A percentile compares a stretch with the other conserved stretches of the same genome.
phyloP scores from a whole-genome alignment of 2,888 invertebrate genomes.

The Melieria omissa region DNA sequence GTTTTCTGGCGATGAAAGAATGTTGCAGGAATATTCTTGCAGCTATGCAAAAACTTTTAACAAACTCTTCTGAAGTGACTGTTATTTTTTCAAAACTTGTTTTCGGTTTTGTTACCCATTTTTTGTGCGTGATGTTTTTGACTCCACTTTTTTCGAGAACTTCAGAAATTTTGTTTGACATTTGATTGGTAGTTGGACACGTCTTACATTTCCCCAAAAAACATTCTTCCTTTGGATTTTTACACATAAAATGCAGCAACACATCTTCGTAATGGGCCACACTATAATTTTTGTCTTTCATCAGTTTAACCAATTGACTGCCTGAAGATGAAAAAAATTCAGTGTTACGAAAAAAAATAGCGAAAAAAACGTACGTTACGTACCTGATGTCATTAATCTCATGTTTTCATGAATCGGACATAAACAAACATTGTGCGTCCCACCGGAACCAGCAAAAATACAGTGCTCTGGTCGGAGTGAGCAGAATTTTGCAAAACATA shows the following conservation, averaged over 20 bases:
- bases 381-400: constrained; percentile 2
- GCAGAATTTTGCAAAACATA: neutral
- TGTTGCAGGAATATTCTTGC: neutral
- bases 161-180: neutral
- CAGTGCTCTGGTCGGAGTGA: constrained; percentile 7
- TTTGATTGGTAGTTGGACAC: neutral
- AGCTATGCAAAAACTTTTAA: neutral
- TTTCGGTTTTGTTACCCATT: constrained; percentile 1
- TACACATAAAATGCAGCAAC: neutral
- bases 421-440: neutral
- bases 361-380: neutral
- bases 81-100: neutral
- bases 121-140: neutral
- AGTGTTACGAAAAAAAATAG: neutral
- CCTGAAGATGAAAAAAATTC: neutral
- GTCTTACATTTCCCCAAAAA: neutral
- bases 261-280: neutral
- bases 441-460: constrained; percentile 6
- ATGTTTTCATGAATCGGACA: constrained; percentile 7
- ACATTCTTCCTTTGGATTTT: constrained; percentile 3
- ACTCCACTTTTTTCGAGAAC: neutral
- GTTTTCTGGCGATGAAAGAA: neutral
- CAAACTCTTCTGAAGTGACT: neutral
- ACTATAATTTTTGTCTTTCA: neutral
- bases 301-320: neutral